Evolutionary conservation across 2,113 vertebrate species (phyloP).

Genomic region (Protomyctophum bolini): DNA sequence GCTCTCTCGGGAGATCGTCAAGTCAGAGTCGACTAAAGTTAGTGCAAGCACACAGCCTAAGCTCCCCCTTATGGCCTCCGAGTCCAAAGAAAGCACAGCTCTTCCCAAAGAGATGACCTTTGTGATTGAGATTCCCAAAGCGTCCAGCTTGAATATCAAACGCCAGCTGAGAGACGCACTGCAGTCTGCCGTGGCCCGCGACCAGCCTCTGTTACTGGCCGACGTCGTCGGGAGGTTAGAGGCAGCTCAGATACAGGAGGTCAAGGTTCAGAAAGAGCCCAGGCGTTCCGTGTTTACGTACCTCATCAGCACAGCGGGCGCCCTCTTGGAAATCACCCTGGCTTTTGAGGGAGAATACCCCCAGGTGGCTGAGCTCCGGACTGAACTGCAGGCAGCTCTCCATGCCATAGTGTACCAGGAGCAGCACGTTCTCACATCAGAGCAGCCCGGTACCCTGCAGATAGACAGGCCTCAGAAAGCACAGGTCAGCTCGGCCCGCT

Average conservation of each 20-base stretch:
- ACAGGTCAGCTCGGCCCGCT: constrained; percentile 57
- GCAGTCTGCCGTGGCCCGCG: constrained; percentile 78
- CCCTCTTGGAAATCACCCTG: constrained; percentile 83
- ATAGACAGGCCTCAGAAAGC: constrained; percentile 66
- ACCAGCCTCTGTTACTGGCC: constrained; percentile 79
- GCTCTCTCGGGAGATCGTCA: constrained; percentile 56
- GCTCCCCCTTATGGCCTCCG: constrained; percentile 59
- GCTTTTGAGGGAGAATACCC: constrained; percentile 82
- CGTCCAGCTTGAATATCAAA: constrained; percentile 71
- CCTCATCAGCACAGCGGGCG: constrained; percentile 79
- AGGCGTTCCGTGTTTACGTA: constrained; percentile 81
- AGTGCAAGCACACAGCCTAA: constrained; percentile 69
- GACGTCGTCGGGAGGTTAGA: constrained; percentile 79
- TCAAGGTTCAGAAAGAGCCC: constrained; percentile 78
- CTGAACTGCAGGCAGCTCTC: constrained; percentile 84
- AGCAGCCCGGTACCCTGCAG: constrained; percentile 74
- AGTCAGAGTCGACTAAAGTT: constrained; percentile 61
- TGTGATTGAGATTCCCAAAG: constrained; percentile 69
- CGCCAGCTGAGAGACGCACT: constrained; percentile 81
- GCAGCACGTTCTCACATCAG: constrained; percentile 78
- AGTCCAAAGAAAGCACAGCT: constrained; percentile 70
- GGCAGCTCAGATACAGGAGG: constrained; percentile 74
- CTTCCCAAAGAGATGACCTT: constrained; percentile 83
- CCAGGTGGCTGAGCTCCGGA: constrained; percentile 83
- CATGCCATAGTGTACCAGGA: constrained; percentile 86